A percentile compares a stretch with the other conserved stretches of the same genome.
Conservation (phyloP, 1,140 invertebrate species). For the Berghia stephanieae region DNA sequence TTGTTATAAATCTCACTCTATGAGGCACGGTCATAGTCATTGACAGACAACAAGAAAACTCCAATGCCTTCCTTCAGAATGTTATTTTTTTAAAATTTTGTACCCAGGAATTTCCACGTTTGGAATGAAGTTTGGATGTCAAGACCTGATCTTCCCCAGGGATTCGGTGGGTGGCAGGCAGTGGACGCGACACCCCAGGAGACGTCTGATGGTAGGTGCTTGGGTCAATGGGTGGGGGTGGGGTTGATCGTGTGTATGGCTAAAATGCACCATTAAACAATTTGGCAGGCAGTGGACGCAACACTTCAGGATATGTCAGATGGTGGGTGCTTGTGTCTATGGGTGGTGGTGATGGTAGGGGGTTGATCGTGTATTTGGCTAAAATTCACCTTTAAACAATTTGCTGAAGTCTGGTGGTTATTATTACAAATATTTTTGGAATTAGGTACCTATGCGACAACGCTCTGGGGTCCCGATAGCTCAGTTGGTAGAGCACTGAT, state of each 20-base stretch:
- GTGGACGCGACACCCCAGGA: conserved; percentile 78
- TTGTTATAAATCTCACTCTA: too few relatives aligned
- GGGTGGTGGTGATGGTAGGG: neutral
- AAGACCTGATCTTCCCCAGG: conserved; percentile 79
- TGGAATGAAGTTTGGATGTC: conserved; percentile 96
- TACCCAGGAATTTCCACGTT: conserved; percentile 85
- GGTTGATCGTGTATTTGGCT: too few relatives aligned
- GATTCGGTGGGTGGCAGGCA: conserved; percentile 87
- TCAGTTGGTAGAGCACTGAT: too few relatives aligned
- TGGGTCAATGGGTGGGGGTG: neutral
- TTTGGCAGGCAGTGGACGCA: conserved; percentile 76
- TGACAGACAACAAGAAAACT: too few relatives aligned
- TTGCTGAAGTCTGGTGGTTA: conserved; percentile 68
- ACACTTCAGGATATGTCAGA: conserved; percentile 81
- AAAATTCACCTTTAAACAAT: neutral
- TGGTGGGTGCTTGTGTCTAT: conserved; percentile 39
- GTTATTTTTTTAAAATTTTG: neutral
- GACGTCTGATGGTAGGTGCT: conserved; percentile 68
- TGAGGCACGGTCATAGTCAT: too few relatives aligned
- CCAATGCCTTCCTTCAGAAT: too few relatives aligned
- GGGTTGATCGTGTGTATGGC: too few relatives aligned
- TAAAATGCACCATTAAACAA: neutral
- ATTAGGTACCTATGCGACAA: neutral
- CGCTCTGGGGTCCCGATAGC: too few relatives aligned
- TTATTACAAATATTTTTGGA: neutral